Evolutionary conservation across 2,888 invertebrate species (phyloP).

Genomic region (Tuta absoluta): DNA sequence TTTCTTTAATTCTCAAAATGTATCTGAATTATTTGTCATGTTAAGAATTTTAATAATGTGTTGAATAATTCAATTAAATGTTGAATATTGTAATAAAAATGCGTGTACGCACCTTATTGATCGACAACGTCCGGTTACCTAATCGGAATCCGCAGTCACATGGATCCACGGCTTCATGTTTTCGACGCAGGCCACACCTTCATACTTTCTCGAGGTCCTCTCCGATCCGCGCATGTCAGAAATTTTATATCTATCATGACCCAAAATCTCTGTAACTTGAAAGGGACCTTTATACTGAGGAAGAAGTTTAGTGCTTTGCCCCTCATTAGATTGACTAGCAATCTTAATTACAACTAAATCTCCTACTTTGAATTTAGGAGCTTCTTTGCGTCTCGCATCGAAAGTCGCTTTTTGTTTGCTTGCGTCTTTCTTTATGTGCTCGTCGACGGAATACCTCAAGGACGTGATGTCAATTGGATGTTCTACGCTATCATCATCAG

Average conservation of each 20-base stretch:
- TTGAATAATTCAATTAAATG: background rate
- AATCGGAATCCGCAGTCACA: slow-evolving; percentile 8
- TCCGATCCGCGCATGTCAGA: slow-evolving; percentile 31
- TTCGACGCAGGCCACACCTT: slow-evolving; percentile 16
- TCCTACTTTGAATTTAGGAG: background rate
- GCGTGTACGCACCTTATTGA: too few species aligned
- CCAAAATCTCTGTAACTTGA: slow-evolving; percentile 28
- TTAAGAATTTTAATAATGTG: background rate
- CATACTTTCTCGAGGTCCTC: slow-evolving; percentile 20
- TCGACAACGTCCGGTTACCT: slow-evolving; percentile 4
- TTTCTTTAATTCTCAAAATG: background rate
- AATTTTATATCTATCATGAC: slow-evolving; percentile 28
- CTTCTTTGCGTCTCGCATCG: background rate
- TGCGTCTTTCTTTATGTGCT: background rate
- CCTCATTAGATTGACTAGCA: slow-evolving; percentile 6
- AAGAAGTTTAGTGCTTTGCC: slow-evolving; percentile 30
- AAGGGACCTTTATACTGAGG: slow-evolving; percentile 32
- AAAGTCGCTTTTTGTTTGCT: background rate
- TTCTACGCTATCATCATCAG: background rate
- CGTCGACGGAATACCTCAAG: background rate
- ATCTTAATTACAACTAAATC: slow-evolving; percentile 7
- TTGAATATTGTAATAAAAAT: too few species aligned
- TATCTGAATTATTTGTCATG: background rate
- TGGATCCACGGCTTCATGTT: slow-evolving; percentile 31
- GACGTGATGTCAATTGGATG: background rate